phyloP scores from a whole-genome alignment of 2,113 vertebrate genomes.

The Grallaria varia region DNA sequence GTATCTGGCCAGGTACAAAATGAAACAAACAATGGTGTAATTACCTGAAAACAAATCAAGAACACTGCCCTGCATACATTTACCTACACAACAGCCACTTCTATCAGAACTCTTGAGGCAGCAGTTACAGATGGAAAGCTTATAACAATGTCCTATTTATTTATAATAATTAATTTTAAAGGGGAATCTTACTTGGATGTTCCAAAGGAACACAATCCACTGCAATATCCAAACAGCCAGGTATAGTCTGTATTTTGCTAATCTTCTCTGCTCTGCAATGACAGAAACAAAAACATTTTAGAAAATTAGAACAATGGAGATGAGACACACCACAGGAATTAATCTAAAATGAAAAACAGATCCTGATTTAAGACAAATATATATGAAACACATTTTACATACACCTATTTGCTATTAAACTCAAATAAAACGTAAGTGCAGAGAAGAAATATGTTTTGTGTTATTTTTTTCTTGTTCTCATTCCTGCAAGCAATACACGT shows the following conservation, averaged over 20 bases:
- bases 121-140: not conserved
- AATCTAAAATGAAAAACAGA: not conserved
- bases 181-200: constrained; percentile 85
- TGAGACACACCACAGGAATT: not conserved
- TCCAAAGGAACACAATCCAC: constrained; percentile 92
- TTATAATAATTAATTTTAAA: not conserved
- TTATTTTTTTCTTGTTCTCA: not conserved
- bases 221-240: constrained; percentile 87
- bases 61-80: not conserved
- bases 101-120: not conserved
- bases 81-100: not conserved
- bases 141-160: not conserved
- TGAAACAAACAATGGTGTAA: not conserved
- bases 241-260: constrained; percentile 93
- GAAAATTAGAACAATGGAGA: not conserved
- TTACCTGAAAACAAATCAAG: not conserved
- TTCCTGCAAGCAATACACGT: not conserved
- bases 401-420: not conserved
- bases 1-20: not conserved
- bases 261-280: constrained; percentile 89
- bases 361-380: not conserved
- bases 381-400: not conserved
- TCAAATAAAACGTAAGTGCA: not conserved
- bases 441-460: not conserved
- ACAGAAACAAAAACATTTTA: constrained; percentile 39